Evolutionary conservation across 2,113 vertebrate species (phyloP).

Genomic region (Lasiurus borealis): DNA sequence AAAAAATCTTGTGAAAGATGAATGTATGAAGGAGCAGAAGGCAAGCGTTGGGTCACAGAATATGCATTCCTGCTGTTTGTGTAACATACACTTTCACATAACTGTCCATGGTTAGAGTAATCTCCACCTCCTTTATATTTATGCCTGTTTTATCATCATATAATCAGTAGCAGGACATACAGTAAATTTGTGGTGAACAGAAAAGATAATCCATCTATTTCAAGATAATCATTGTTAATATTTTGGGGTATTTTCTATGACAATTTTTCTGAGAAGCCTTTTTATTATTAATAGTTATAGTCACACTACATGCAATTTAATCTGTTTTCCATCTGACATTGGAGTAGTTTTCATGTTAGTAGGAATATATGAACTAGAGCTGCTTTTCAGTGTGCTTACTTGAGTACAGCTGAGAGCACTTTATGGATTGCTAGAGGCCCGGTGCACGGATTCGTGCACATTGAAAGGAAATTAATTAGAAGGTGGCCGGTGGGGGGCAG

Average conservation of each 20-base stretch:
- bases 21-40: background rate
- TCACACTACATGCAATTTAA: slow-evolving; percentile 4
- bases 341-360: background rate
- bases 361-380: background rate
- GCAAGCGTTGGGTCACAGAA: background rate
- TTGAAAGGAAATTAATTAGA: too few relatives aligned
- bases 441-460: too few relatives aligned
- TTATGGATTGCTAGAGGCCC: background rate
- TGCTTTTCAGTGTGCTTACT: background rate
- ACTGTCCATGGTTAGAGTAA: background rate
- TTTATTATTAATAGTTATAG: slow-evolving; percentile 44
- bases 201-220: background rate
- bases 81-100: background rate
- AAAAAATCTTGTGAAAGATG: background rate
- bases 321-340: background rate
- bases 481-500: too few relatives aligned
- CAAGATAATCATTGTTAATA: slow-evolving; percentile 47
- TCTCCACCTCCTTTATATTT: background rate
- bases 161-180: background rate
- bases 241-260: slow-evolving; percentile 4
- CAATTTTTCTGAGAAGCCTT: slow-evolving; percentile 42
- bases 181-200: background rate
- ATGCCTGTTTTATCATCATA: background rate
- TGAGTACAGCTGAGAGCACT: background rate
- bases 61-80: background rate